Conservation (phyloP, 2,888 invertebrate genomes). For the Chrysodeixis includens region DNA sequence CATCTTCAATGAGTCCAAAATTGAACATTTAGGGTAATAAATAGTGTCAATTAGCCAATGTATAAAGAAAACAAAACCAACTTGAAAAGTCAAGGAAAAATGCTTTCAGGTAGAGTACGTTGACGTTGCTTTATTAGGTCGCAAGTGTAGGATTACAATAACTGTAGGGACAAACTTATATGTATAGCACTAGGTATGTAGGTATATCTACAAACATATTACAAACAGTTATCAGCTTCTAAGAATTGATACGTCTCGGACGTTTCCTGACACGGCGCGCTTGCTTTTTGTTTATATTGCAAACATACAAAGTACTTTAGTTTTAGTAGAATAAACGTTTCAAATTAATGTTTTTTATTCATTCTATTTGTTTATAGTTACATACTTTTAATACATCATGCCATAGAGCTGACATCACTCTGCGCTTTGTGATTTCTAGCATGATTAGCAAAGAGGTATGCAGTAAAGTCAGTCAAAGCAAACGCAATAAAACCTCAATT, state of each 20-base stretch:
- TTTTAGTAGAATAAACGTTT: not conserved
- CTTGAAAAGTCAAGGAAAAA: too few relatives aligned
- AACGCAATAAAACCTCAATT: not conserved
- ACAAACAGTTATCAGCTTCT: constrained; percentile 43
- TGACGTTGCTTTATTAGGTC: not conserved
- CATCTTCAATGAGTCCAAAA: too few relatives aligned
- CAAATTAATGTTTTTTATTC: too few relatives aligned
- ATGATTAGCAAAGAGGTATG: not conserved
- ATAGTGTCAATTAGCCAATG: too few relatives aligned
- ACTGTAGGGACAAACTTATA: not conserved
- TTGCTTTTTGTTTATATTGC: constrained; percentile 7
- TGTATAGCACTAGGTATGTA: not conserved
- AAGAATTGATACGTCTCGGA: constrained; percentile 35
- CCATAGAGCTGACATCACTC: not conserved
- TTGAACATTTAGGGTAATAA: too few relatives aligned
- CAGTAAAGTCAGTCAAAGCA: too few relatives aligned
- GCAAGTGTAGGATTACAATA: not conserved
- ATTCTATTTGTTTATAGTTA: too few relatives aligned
- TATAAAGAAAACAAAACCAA: too few relatives aligned
- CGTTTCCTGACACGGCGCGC: constrained; percentile 27
- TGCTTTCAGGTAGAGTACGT: too few relatives aligned
- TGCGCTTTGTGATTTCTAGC: not conserved
- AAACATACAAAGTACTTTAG: not conserved
- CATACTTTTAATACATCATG: too few relatives aligned
- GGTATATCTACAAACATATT: constrained; percentile 11